These are phyloP conservation scores for Eulemur macaco DNA, from an alignment of 2,113 vertebrate genomes.

Conservation along the genomic window DNA sequence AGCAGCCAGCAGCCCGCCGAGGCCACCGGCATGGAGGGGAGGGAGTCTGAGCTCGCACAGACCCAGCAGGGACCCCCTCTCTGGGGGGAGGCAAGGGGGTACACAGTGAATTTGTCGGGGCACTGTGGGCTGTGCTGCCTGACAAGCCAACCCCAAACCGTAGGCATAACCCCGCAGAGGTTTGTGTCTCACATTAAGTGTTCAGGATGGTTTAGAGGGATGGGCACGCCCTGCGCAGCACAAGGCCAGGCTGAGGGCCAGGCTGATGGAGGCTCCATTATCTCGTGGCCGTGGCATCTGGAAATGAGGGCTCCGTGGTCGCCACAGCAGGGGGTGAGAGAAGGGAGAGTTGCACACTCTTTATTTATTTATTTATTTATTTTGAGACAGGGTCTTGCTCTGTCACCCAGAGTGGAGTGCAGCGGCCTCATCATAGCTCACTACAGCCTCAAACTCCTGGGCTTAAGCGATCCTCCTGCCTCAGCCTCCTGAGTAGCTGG, in stretches of 20 bases:
- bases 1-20: fast-evolving
- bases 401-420: not conserved
- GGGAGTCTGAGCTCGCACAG: not conserved
- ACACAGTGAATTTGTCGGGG: not conserved
- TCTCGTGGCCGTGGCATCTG: not conserved
- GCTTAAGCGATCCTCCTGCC: not conserved
- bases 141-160: not conserved
- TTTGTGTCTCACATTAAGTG: no score
- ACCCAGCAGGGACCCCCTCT: not conserved
- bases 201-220: not conserved
- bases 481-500: not conserved
- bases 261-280: no score
- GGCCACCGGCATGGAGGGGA: not conserved
- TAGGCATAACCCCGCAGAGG: not conserved
- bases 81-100: not conserved
- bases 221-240: not conserved
- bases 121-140: not conserved
- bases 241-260: not conserved
- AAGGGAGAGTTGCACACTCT: not conserved
- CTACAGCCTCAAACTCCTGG: not conserved
- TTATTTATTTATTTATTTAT: not conserved
- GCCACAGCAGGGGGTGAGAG: not conserved
- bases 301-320: not conserved
- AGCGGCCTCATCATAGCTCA: not conserved
- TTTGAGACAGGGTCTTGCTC: not conserved